These are phyloP conservation scores for Sebastes schlegelii DNA, from an alignment of 2,113 vertebrate genomes.

Conservation along the genomic window DNA sequence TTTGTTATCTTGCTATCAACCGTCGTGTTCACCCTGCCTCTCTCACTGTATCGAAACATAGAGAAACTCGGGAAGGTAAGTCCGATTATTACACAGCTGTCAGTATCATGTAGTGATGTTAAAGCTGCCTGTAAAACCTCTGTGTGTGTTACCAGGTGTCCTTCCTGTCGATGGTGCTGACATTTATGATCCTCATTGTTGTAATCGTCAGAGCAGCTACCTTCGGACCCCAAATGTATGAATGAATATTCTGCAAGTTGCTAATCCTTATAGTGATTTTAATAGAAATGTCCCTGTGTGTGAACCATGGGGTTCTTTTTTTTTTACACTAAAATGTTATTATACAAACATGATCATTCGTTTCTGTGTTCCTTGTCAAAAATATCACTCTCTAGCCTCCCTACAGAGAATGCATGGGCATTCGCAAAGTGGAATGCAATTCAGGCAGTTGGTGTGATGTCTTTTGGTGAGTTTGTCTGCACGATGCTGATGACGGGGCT, in stretches of 20 bases:
- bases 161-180: slow-evolving; percentile 91
- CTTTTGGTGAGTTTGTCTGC: slow-evolving; percentile 89
- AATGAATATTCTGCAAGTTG: slow-evolving; percentile 12
- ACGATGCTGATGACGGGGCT: slow-evolving; percentile 1
- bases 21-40: slow-evolving; percentile 87
- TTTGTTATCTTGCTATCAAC: slow-evolving; percentile 91
- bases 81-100: background rate
- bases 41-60: slow-evolving; percentile 92
- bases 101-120: background rate
- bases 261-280: background rate
- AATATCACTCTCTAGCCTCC: slow-evolving; percentile 78
- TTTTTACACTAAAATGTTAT: background rate
- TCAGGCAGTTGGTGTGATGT: slow-evolving; percentile 94
- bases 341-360: background rate
- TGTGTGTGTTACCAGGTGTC: slow-evolving; percentile 87
- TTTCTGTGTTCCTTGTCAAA: slow-evolving; percentile 17
- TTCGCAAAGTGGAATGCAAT: slow-evolving; percentile 92
- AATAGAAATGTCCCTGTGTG: background rate
- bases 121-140: slow-evolving; percentile 31
- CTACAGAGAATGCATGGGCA: slow-evolving; percentile 90
- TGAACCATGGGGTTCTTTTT: background rate
- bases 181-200: slow-evolving; percentile 87
- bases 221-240: slow-evolving; percentile 88
- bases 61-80: slow-evolving; percentile 93
- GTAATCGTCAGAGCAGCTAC: slow-evolving; percentile 88